Evolutionary conservation across 1,140 invertebrate genomes (phyloP).

Genomic region (Dufourea novaeangliae): DNA sequence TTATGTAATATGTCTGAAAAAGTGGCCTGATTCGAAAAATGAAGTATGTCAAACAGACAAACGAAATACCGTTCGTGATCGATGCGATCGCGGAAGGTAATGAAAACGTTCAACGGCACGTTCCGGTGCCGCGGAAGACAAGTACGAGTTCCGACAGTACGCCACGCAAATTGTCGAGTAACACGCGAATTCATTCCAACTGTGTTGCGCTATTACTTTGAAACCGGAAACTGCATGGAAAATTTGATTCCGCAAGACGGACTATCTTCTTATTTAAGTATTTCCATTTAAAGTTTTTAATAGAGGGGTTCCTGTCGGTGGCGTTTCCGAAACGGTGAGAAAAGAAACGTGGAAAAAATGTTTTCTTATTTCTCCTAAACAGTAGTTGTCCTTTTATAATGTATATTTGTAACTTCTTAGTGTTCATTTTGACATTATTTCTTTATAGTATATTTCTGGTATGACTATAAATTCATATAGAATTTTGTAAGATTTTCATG

Average conservation of each 20-base stretch:
- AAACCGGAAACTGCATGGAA: background rate
- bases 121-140: background rate
- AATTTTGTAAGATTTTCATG: too few species aligned
- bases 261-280: background rate
- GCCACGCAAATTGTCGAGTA: background rate
- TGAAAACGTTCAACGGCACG: slow-evolving; percentile 4
- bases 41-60: too few species aligned
- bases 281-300: background rate
- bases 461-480: too few species aligned
- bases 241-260: background rate
- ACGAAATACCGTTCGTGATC: too few species aligned
- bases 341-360: too few species aligned
- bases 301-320: background rate
- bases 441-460: too few species aligned
- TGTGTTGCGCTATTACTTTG: background rate
- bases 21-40: too few species aligned
- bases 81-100: background rate
- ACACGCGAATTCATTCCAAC: slow-evolving; percentile 3
- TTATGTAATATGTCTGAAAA: too few species aligned
- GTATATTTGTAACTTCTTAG: too few species aligned
- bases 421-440: too few species aligned
- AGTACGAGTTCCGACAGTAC: background rate
- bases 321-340: background rate
- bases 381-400: too few species aligned
- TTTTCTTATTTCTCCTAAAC: too few species aligned